Evolutionary conservation across 2,797 vertebrate genomes (phyloP).

Genomic region (Danio tinwini): DNA sequence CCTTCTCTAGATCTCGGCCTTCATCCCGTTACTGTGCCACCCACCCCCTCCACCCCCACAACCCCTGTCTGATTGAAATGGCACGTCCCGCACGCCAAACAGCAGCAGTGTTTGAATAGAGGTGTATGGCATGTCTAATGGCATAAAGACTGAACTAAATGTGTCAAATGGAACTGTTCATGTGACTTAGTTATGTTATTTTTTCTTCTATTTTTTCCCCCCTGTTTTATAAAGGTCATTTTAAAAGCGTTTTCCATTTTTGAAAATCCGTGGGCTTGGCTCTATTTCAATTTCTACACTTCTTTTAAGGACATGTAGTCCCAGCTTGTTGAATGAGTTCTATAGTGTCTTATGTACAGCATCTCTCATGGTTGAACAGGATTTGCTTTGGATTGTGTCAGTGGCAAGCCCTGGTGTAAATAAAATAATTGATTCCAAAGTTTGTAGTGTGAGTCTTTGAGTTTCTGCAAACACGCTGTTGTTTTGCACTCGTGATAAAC

Average conservation of each 20-base stretch:
- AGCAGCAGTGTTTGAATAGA: neutral
- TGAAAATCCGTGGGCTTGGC: slow-evolving; percentile 18
- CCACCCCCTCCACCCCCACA: slow-evolving; percentile 72
- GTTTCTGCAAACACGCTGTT: neutral
- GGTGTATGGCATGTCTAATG: neutral
- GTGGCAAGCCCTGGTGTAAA: slow-evolving; percentile 70
- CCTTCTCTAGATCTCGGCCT: slow-evolving; percentile 88
- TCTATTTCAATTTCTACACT: slow-evolving; percentile 51
- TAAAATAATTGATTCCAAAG: slow-evolving; percentile 67
- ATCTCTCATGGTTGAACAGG: slow-evolving; percentile 40
- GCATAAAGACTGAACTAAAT: neutral
- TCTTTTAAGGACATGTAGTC: slow-evolving; percentile 60
- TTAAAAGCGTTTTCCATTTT: slow-evolving; percentile 53
- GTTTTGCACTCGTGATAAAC: neutral
- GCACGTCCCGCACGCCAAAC: neutral
- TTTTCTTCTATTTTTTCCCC: slow-evolving; percentile 19
- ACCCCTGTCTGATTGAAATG: slow-evolving; percentile 68
- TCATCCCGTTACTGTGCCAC: slow-evolving; percentile 79
- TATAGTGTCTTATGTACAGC: slow-evolving; percentile 61
- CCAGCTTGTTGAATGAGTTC: slow-evolving; percentile 58
- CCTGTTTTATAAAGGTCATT: slow-evolving; percentile 55
- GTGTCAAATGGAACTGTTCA: slow-evolving; percentile 4
- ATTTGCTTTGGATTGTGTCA: slow-evolving; percentile 55
- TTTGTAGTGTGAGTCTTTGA: neutral
- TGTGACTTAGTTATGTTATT: slow-evolving; percentile 14